Conservation (phyloP, 2,113 vertebrate species). For the Perca schrenkii region DNA sequence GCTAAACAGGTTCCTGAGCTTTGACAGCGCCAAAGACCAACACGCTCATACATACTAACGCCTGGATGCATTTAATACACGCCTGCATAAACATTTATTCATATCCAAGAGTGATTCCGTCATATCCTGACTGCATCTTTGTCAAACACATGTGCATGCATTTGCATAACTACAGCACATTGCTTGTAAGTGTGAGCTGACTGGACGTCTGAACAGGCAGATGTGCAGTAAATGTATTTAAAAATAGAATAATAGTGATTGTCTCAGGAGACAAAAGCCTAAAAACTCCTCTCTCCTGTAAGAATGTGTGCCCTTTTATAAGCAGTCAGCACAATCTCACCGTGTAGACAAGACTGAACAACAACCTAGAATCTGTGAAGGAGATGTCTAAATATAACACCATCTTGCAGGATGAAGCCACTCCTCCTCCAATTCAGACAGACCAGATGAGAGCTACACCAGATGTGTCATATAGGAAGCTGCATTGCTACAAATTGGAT, state of each 20-base stretch:
- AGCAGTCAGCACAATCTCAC: constrained; percentile 35
- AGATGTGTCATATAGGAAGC: constrained; percentile 76
- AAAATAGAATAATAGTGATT: constrained; percentile 47
- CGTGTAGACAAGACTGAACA: constrained; percentile 20
- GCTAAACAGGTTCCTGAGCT: constrained; percentile 48
- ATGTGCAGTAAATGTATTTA: constrained; percentile 38
- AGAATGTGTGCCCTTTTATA: constrained; percentile 4
- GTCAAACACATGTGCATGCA: constrained; percentile 5
- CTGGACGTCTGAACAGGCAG: constrained; percentile 25
- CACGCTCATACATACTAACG: constrained; percentile 10
- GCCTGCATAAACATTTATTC: constrained; percentile 8
- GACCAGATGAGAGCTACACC: constrained; percentile 59
- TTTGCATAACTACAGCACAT: not conserved
- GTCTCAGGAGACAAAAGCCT: constrained; percentile 35
- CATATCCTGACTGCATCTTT: constrained; percentile 1
- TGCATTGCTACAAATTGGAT: constrained; percentile 76
- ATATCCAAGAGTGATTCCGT: not conserved
- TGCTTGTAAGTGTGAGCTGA: constrained; percentile 6
- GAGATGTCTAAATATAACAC: constrained; percentile 63
- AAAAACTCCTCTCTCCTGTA: constrained; percentile 33
- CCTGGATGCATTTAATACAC: constrained; percentile 15
- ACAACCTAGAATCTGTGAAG: constrained; percentile 20
- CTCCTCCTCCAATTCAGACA: constrained; percentile 45
- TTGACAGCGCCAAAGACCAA: constrained; percentile 41
- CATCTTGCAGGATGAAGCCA: constrained; percentile 45